These are phyloP conservation scores for Cyrtorhinus lividipennis DNA, from an alignment of 1,140 invertebrate genomes.

Conservation along the genomic window DNA sequence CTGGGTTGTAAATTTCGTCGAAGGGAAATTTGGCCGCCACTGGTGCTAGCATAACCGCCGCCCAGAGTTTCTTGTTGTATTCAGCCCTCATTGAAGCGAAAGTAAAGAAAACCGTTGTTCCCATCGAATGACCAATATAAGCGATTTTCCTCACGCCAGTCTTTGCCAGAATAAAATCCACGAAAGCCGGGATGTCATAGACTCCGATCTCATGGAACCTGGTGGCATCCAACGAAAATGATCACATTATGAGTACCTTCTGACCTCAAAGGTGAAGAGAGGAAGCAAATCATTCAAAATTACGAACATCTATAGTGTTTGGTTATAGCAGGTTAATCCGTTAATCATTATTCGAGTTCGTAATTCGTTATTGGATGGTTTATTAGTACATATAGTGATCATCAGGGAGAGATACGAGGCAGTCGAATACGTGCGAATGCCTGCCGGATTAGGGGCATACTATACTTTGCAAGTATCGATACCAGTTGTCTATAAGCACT, in stretches of 20 bases:
- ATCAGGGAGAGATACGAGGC: too few species aligned
- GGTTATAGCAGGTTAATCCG: too few species aligned
- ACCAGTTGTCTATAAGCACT: too few species aligned
- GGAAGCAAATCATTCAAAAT: not conserved
- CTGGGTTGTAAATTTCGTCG: not conserved
- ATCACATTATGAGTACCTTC: not conserved
- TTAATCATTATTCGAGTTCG: too few species aligned
- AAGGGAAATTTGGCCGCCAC: constrained; percentile 23
- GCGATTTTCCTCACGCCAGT: constrained; percentile 30
- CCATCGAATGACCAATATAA: constrained; percentile 34
- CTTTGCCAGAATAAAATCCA: constrained; percentile 34
- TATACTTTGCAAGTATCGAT: too few species aligned
- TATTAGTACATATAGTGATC: too few species aligned
- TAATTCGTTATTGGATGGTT: too few species aligned
- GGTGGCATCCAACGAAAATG: not conserved
- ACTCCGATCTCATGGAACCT: constrained; percentile 37
- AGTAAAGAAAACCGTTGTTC: constrained; percentile 30
- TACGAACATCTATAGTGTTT: not conserved
- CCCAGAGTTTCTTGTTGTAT: constrained; percentile 29
- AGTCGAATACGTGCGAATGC: too few species aligned
- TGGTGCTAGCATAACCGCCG: constrained; percentile 33
- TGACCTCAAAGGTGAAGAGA: not conserved
- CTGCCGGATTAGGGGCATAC: too few species aligned
- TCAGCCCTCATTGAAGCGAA: constrained; percentile 29
- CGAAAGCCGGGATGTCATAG: constrained; percentile 37